These are phyloP conservation scores for Malacosoma neustria DNA, from an alignment of 2,888 invertebrate genomes.

Conservation along the genomic window DNA sequence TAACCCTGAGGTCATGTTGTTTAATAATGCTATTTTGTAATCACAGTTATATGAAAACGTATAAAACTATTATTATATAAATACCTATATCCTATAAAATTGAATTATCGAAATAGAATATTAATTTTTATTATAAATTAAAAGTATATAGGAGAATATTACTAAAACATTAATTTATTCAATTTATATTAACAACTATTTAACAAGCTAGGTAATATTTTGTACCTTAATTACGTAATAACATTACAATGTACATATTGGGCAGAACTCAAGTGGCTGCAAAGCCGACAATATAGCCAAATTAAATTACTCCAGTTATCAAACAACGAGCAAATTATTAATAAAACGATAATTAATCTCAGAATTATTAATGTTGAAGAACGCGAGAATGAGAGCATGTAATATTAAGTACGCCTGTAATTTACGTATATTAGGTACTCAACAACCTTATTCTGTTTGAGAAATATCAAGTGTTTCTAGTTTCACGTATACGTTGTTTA, in stretches of 20 bases:
- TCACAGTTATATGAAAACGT: no score
- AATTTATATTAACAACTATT: no score
- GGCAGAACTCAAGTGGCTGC: slow-evolving; percentile 26
- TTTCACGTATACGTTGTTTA: not conserved
- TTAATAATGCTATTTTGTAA: no score
- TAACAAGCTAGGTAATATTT: no score
- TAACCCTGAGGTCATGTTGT: no score
- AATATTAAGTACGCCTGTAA: slow-evolving; percentile 12
- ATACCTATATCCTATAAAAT: no score
- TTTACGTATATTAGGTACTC: not conserved
- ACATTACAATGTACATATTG: slow-evolving; percentile 32
- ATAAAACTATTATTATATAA: no score
- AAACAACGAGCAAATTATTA: slow-evolving; percentile 30
- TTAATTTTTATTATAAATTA: no score
- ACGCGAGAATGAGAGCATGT: slow-evolving; percentile 11
- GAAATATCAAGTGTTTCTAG: not conserved
- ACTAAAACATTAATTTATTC: no score
- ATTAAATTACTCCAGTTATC: slow-evolving; percentile 36
- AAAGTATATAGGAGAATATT: no score
- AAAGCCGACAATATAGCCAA: slow-evolving; percentile 29
- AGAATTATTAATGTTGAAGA: slow-evolving; percentile 18
- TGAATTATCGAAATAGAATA: no score
- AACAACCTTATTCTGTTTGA: not conserved
- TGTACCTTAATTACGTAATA: no score
- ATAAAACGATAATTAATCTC: slow-evolving; percentile 37